Conservation (phyloP, 2,888 invertebrate genomes). For the Aricia artaxerxes region DNA sequence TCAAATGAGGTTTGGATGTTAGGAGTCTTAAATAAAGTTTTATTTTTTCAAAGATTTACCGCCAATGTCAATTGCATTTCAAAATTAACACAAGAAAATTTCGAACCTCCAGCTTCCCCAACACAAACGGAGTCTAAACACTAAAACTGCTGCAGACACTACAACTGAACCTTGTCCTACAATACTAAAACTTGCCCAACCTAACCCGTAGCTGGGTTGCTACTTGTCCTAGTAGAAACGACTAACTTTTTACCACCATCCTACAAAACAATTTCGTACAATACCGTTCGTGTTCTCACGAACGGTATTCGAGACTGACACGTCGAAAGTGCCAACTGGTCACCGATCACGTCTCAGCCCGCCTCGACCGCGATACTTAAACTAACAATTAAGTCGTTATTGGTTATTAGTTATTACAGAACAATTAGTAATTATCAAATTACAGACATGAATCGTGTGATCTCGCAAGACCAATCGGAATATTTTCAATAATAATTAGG, state of each 20-base stretch:
- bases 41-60: no score
- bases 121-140: no score
- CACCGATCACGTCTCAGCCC: background rate
- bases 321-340: background rate
- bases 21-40: no score
- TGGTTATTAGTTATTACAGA: conserved; percentile 19
- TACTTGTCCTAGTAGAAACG: no score
- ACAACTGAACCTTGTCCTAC: no score
- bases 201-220: no score
- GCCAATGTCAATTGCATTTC: no score
- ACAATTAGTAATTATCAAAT: conserved; percentile 5
- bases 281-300: background rate
- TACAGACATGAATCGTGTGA: background rate
- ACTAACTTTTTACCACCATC: background rate
- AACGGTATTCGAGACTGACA: background rate
- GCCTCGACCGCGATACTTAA: conserved; percentile 14
- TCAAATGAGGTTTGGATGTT: no score
- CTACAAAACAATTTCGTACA: background rate
- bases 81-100: no score
- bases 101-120: no score
- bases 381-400: background rate
- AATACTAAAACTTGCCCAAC: no score
- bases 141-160: no score
- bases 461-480: background rate
- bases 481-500: background rate